Evolutionary conservation across 2,113 vertebrate species (phyloP).

Genomic region (Corynorhinus townsendii): DNA sequence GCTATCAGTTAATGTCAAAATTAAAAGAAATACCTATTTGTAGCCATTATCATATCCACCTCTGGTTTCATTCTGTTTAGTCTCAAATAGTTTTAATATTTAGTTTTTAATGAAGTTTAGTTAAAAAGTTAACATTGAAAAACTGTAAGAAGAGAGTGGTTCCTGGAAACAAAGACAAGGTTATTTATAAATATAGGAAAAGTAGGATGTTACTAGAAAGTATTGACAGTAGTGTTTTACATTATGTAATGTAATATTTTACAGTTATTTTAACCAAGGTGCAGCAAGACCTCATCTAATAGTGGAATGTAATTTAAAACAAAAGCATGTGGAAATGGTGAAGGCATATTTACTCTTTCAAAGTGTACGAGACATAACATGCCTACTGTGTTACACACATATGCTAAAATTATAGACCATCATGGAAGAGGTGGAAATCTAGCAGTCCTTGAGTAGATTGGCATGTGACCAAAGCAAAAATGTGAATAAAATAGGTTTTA

Average conservation of each 20-base stretch:
- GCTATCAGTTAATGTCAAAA: background rate
- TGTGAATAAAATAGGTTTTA: constrained; percentile 41
- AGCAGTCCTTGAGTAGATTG: constrained; percentile 57
- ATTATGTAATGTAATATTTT: background rate
- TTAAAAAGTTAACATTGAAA: background rate
- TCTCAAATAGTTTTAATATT: background rate
- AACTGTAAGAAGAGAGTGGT: background rate
- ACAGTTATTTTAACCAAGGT: background rate
- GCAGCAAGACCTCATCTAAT: background rate
- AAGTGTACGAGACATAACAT: constrained; percentile 54
- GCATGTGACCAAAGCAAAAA: constrained; percentile 51
- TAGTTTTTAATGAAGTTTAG: background rate
- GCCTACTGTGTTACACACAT: constrained; percentile 59
- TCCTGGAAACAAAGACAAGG: background rate
- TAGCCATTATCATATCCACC: background rate
- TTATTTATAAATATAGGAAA: background rate
- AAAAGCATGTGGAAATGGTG: constrained; percentile 1
- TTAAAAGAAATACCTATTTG: background rate
- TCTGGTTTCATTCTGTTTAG: background rate
- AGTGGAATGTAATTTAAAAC: constrained; percentile 57
- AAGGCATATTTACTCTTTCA: constrained; percentile 65
- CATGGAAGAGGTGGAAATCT: constrained; percentile 62
- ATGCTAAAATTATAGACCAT: constrained; percentile 59
- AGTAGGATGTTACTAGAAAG: background rate
- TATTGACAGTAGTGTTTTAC: background rate